Base-by-base conservation (phyloP, 1,140 invertebrate species). In the Drosophila varians region DNA sequence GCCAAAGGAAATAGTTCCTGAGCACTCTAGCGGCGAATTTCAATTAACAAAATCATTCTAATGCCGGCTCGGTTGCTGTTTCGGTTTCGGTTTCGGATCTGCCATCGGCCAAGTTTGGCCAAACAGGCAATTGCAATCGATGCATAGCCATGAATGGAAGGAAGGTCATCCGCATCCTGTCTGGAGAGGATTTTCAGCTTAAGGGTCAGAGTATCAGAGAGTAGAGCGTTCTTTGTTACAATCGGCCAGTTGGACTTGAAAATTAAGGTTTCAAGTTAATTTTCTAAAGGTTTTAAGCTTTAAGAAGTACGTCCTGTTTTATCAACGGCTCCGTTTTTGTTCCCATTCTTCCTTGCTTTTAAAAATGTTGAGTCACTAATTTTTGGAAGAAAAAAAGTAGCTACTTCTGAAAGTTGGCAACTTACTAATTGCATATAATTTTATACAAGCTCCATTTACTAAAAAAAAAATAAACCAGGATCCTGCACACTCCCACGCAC, bases 11-110 rank as follows among this genome's bases (percentile, higher is more conserved):
- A 82, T 77, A 69, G 53, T 64, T 74, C 42, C 61, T 56, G 52
- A 45, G 65, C 66, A 57, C 42, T 57, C 65, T 56, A 60, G 38
- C 68, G 42, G 43, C 54, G 68, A 77, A 69, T 82, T 82, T 82
- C 73, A 82, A 82, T 82, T 82, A 82, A 82, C 77, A 47, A 77
- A 77, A 75, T 69, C 73, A 69, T 71, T 21, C 25, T 68, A 75
- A 38, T 55, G 64, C 55, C 46, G 45, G 11, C 40, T 62, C 28
- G 23, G n/a, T n/a, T n/a, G n/a, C n/a, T n/a, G n/a, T n/a, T n/a
- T n/a, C n/a, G n/a, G 42, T 56, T 25, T 9, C 19, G 18, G 43
- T 12, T 38, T 9, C 4, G 36, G 36, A 46, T 19, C 38, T 38
- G 53, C 42, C 61, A 51, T 57, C 45, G 26, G 38, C 4, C 51